Conservation (phyloP, 2,113 vertebrate species). For the Atrichornis clamosus region DNA sequence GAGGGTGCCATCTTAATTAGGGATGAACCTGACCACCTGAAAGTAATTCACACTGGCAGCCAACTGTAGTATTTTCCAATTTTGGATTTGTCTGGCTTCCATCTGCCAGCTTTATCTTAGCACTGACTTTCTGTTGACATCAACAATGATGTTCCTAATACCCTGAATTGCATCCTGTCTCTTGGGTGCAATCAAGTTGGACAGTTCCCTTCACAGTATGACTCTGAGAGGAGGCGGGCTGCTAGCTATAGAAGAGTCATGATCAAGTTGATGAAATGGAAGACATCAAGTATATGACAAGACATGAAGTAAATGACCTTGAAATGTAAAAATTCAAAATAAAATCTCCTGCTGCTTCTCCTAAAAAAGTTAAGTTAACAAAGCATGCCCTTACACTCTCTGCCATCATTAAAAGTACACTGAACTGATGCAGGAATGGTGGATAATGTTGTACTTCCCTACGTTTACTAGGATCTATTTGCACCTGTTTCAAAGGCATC, state of each 20-base stretch:
- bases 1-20: slow-evolving; percentile 61
- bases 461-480: neutral
- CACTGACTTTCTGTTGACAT: slow-evolving; percentile 22
- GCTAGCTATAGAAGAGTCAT: neutral
- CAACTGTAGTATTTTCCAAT: slow-evolving; percentile 58
- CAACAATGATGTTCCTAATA: neutral
- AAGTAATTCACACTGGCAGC: slow-evolving; percentile 63
- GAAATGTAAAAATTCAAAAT: neutral
- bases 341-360: neutral
- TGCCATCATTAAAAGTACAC: neutral
- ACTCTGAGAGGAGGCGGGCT: neutral
- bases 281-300: neutral
- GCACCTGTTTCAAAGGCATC: neutral
- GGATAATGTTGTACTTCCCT: neutral
- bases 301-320: neutral
- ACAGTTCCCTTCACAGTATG: neutral
- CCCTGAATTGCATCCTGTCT: neutral
- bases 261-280: neutral
- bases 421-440: neutral
- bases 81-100: slow-evolving; percentile 43
- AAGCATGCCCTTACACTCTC: neutral
- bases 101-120: slow-evolving; percentile 54
- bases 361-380: neutral
- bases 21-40: slow-evolving; percentile 65
- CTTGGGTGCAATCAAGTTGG: neutral